Evolutionary conservation across 2,797 vertebrate species (phyloP).

Genomic region (Tenualosa ilisha): DNA sequence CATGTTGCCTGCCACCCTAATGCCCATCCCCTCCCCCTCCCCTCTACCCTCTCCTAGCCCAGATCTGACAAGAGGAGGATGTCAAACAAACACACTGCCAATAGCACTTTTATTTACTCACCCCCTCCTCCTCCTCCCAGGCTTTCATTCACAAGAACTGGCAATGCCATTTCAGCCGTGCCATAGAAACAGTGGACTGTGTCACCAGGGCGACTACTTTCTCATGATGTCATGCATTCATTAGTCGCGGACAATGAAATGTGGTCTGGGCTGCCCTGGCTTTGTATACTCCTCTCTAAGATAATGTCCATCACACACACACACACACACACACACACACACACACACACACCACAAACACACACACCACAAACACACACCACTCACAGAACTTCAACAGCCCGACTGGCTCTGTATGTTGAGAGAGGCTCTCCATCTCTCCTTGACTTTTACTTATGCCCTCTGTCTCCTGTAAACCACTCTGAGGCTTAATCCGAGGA

Average conservation of each 20-base stretch:
- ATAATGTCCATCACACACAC: neutral
- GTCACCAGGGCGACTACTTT: slow-evolving; percentile 70
- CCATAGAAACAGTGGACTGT: slow-evolving; percentile 72
- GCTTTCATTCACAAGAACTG: slow-evolving; percentile 64
- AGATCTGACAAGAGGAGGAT: slow-evolving; percentile 54
- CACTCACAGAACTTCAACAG: neutral
- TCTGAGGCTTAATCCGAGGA: neutral
- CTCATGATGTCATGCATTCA: slow-evolving; percentile 75
- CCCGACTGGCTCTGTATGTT: neutral
- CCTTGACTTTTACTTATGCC: slow-evolving; percentile 3
- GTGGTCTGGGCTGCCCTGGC: slow-evolving; percentile 36
- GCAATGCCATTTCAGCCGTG: slow-evolving; percentile 62
- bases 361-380: slow-evolving; percentile 3
- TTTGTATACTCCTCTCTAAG: slow-evolving; percentile 23
- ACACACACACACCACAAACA: neutral
- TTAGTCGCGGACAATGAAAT: slow-evolving; percentile 44
- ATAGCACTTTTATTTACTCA: slow-evolving; percentile 73
- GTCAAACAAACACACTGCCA: slow-evolving; percentile 71
- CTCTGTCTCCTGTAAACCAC: neutral
- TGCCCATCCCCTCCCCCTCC: slow-evolving; percentile 33
- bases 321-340: neutral
- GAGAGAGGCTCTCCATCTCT: neutral
- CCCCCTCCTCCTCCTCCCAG: slow-evolving; percentile 42
- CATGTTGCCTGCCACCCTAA: neutral
- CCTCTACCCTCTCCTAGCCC: slow-evolving; percentile 58